Evolutionary conservation across 1,140 invertebrate species (phyloP).

Genomic region (Melitaea cinxia): DNA sequence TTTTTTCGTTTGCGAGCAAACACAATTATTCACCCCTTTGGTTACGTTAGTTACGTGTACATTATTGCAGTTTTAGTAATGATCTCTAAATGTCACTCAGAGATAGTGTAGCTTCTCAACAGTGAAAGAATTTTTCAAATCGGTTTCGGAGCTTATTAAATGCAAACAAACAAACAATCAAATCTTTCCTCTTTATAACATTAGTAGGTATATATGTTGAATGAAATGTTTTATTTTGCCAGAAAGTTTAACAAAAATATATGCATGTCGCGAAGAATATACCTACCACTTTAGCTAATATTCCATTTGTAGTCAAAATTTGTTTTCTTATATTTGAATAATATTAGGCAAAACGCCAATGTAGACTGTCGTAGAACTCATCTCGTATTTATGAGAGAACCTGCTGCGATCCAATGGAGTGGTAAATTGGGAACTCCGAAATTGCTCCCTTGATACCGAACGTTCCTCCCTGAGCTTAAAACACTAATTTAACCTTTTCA

Average conservation of each 20-base stretch:
- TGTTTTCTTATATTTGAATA: constrained; percentile 12
- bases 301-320: constrained; percentile 11
- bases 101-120: too few relatives aligned
- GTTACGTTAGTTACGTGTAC: too few relatives aligned
- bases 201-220: too few relatives aligned
- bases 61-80: too few relatives aligned
- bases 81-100: too few relatives aligned
- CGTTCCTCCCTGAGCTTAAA: constrained; percentile 1
- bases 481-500: constrained; percentile 13
- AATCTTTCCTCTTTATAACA: too few relatives aligned
- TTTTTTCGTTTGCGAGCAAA: too few relatives aligned
- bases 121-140: too few relatives aligned
- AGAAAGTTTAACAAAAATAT: not conserved
- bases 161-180: too few relatives aligned
- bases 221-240: not conserved
- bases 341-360: constrained; percentile 14
- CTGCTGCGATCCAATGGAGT: constrained; percentile 16
- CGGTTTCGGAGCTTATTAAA: too few relatives aligned
- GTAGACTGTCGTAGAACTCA: not conserved
- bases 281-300: not conserved
- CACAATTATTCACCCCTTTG: too few relatives aligned
- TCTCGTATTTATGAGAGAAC: constrained; percentile 16
- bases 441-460: constrained; percentile 21
- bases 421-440: constrained; percentile 20
- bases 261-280: not conserved